Evolutionary conservation across 2,113 vertebrate species (phyloP).

Genomic region (Pithys albifrons): DNA sequence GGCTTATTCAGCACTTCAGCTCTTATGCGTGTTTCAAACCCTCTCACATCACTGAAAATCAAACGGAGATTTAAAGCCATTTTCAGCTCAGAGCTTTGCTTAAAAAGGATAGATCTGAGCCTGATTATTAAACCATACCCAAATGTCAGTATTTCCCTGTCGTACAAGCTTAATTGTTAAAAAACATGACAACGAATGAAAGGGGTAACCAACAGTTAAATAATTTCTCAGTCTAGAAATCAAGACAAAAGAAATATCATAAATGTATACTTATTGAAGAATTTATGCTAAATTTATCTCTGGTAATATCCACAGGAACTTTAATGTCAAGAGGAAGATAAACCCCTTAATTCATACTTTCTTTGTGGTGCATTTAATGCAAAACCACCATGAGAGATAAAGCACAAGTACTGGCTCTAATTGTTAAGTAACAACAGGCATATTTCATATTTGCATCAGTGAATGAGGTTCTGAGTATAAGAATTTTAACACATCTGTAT

Average conservation of each 20-base stretch:
- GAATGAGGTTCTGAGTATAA: neutral
- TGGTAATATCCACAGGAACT: constrained; percentile 7
- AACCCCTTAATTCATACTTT: neutral
- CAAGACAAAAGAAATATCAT: constrained; percentile 1
- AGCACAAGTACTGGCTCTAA: neutral
- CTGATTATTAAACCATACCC: neutral
- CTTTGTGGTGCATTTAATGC: neutral
- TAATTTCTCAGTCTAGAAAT: neutral
- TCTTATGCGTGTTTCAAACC: neutral
- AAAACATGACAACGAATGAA: neutral
- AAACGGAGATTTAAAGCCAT: neutral
- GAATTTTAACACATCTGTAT: neutral
- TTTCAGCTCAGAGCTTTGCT: neutral
- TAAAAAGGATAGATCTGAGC: neutral
- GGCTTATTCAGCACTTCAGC: neutral
- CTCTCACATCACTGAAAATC: neutral
- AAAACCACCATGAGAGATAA: neutral
- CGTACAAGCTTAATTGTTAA: neutral
- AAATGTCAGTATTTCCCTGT: neutral
- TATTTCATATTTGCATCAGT: neutral
- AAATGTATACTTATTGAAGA: neutral
- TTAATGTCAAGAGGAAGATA: neutral
- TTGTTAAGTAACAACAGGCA: neutral
- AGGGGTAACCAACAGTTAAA: neutral
- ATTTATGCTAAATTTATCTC: neutral